Evolutionary conservation across 2,888 invertebrate genomes (phyloP).

Genomic region (Sarcophaga caerulescens): DNA sequence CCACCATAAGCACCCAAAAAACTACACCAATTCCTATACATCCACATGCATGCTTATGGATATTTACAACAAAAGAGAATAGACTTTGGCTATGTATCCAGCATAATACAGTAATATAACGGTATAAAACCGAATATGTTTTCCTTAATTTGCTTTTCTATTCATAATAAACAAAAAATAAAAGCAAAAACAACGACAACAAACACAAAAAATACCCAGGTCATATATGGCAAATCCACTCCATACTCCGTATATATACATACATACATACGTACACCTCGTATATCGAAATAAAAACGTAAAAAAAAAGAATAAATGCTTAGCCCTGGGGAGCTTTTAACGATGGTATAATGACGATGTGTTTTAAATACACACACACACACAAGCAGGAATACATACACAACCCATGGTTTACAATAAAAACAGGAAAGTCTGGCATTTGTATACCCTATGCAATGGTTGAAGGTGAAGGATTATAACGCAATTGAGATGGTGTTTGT

Average conservation of each 20-base stretch:
- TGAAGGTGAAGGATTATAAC: too few relatives aligned
- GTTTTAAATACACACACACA: slow-evolving; percentile 63
- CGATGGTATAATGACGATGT: slow-evolving; percentile 71
- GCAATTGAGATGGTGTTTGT: too few relatives aligned
- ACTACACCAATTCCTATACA: neutral
- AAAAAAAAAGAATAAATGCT: slow-evolving; percentile 56
- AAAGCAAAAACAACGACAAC: slow-evolving; percentile 22
- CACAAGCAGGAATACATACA: slow-evolving; percentile 10
- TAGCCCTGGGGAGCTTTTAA: slow-evolving; percentile 76
- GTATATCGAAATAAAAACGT: slow-evolving; percentile 53
- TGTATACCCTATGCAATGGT: neutral
- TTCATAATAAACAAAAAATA: slow-evolving; percentile 62
- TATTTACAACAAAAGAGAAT: neutral
- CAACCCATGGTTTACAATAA: slow-evolving; percentile 16
- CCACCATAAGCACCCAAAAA: too few relatives aligned
- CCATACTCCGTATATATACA: neutral
- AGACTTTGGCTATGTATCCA: neutral
- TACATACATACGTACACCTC: neutral
- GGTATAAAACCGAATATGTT: slow-evolving; percentile 54
- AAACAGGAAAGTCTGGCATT: slow-evolving; percentile 54
- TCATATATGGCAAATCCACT: slow-evolving; percentile 63
- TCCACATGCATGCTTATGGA: neutral
- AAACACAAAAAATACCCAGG: slow-evolving; percentile 58
- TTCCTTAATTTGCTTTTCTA: slow-evolving; percentile 65
- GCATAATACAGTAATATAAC: slow-evolving; percentile 12